Conservation (phyloP, 2,113 vertebrate genomes). For the Sorex araneus region DNA sequence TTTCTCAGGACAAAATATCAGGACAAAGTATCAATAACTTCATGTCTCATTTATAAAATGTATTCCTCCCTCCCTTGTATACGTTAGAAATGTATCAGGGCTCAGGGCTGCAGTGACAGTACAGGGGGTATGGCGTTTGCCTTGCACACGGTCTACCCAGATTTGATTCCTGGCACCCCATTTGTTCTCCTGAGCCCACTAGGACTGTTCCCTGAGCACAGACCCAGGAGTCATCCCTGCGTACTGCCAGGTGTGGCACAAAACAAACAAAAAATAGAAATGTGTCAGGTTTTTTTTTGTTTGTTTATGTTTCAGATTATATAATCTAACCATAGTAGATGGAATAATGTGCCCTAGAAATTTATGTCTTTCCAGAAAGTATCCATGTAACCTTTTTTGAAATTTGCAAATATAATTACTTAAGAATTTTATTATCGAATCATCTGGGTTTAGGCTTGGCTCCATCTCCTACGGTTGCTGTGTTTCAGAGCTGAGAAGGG, state of each 20-base stretch:
- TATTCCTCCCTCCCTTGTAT: neutral
- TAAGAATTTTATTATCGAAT: slow-evolving; percentile 15
- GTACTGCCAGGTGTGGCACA: too few species aligned
- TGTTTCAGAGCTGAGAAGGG: neutral
- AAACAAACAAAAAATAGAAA: too few species aligned
- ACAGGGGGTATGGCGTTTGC: too few species aligned
- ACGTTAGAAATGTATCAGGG: neutral
- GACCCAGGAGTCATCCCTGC: too few species aligned
- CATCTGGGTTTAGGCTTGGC: neutral
- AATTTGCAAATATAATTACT: neutral
- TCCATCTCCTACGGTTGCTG: neutral
- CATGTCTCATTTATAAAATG: neutral
- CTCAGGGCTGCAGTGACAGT: too few species aligned
- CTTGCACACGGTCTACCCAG: too few species aligned
- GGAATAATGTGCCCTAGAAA: neutral
- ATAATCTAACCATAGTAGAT: neutral
- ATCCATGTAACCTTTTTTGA: neutral
- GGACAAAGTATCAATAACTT: slow-evolving; percentile 22
- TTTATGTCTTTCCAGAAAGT: neutral
- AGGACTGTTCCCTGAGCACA: too few species aligned
- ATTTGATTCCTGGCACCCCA: too few species aligned
- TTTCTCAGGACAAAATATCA: slow-evolving; percentile 22
- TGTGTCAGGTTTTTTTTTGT: too few species aligned
- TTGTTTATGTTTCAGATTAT: neutral
- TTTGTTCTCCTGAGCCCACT: too few species aligned